Conservation (phyloP, 2,888 invertebrate species). For the Diogma glabrata region DNA sequence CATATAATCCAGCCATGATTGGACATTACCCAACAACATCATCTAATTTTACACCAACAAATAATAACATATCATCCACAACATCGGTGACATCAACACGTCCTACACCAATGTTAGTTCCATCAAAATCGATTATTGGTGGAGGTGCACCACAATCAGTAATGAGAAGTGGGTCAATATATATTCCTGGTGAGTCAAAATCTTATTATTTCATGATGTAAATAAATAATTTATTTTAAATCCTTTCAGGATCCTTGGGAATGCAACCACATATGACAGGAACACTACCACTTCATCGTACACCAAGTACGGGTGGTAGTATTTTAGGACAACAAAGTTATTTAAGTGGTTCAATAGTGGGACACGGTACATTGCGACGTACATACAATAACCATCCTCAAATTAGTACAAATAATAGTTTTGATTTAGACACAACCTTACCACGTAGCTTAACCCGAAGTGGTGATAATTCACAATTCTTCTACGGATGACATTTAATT, state of each 20-base stretch:
- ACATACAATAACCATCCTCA: slow-evolving; percentile 23
- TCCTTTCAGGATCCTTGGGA: not conserved
- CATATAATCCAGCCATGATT: not conserved
- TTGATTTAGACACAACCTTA: slow-evolving; percentile 27
- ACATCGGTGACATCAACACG: not conserved
- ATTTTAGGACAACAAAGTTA: slow-evolving; percentile 18
- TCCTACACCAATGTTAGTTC: slow-evolving; percentile 32
- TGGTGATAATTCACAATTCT: slow-evolving; percentile 26
- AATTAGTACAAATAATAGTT: slow-evolving; percentile 7
- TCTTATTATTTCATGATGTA: too few species aligned
- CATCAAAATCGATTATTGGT: slow-evolving; percentile 23
- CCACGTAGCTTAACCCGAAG: slow-evolving; percentile 24
- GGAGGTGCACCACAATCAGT: slow-evolving; percentile 18
- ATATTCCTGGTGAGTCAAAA: slow-evolving; percentile 8
- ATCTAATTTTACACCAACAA: not conserved
- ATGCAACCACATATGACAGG: not conserved
- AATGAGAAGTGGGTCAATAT: slow-evolving; percentile 12
- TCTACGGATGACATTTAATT: slow-evolving; percentile 36
- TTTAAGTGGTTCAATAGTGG: slow-evolving; percentile 25
- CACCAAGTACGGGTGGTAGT: slow-evolving; percentile 2
- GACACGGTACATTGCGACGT: slow-evolving; percentile 31
- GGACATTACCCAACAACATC: slow-evolving; percentile 1
- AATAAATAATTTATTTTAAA: too few species aligned
- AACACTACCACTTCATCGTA: slow-evolving; percentile 6
- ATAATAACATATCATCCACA: slow-evolving; percentile 6